Evolutionary conservation across 2,113 vertebrate genomes (phyloP).

Genomic region (Cettia cetti): DNA sequence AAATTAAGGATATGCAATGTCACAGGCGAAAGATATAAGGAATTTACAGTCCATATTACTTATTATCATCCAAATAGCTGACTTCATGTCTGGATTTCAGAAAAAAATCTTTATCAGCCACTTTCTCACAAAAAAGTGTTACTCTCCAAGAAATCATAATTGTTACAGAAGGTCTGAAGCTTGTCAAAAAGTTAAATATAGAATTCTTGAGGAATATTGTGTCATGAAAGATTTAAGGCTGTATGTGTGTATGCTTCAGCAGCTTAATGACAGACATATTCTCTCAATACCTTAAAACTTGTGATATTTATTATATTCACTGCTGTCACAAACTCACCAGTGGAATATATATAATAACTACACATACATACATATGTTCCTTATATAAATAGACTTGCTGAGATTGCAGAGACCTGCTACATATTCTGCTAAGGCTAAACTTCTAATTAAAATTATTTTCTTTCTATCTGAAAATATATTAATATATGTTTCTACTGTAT

Average conservation of each 20-base stretch:
- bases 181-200: not conserved
- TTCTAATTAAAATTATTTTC: not conserved
- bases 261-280: not conserved
- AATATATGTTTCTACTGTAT: not conserved
- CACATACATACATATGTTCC: not conserved
- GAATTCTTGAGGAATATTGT: not conserved
- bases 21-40: not conserved
- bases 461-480: not conserved
- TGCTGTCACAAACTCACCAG: not conserved
- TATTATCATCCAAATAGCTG: not conserved
- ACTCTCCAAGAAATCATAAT: not conserved
- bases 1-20: not conserved
- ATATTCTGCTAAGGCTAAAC: not conserved
- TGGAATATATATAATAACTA: not conserved
- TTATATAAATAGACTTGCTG: not conserved
- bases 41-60: not conserved
- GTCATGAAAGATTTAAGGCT: not conserved
- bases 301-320: not conserved
- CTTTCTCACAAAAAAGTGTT: not conserved
- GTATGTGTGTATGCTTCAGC: not conserved
- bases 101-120: not conserved
- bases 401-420: not conserved
- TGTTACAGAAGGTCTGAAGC: not conserved
- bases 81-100: not conserved
- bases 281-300: not conserved